Percentiles rank a stretch among this genome's conserved stretches.
These are phyloP conservation scores for Sminthurides bifidus DNA, from an alignment of 1,140 invertebrate species.

Conservation along the genomic window DNA sequence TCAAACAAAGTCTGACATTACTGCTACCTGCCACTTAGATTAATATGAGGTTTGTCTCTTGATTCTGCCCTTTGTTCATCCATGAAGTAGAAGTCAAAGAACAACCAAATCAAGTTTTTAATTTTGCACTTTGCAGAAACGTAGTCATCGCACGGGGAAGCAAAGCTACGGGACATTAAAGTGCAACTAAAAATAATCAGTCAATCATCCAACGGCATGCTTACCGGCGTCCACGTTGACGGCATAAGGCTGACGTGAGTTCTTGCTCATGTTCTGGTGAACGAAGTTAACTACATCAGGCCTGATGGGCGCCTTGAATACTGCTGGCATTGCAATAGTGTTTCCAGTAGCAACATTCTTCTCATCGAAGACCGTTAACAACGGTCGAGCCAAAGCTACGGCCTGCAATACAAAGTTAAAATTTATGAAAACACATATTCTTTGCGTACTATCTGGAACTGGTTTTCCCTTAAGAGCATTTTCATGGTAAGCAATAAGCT, in stretches of 20 bases:
- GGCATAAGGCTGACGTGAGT: slow-evolving; percentile 89
- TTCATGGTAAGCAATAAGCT: no score
- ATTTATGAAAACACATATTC: no score
- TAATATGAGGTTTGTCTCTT: no score
- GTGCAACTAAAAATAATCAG: no score
- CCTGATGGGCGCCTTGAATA: slow-evolving; percentile 94
- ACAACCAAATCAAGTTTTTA: slow-evolving; percentile 22
- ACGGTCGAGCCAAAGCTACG: slow-evolving; percentile 65
- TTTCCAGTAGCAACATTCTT: slow-evolving; percentile 74
- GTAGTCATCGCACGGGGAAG: slow-evolving; percentile 8
- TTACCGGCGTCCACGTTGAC: slow-evolving; percentile 95
- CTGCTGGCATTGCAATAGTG: slow-evolving; percentile 71
- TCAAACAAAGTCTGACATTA: neutral
- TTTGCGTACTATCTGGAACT: no score
- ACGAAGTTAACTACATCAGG: slow-evolving; percentile 97
- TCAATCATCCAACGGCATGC: no score
- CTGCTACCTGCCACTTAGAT: no score
- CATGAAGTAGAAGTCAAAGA: slow-evolving; percentile 24
- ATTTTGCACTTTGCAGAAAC: slow-evolving; percentile 28
- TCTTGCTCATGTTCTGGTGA: slow-evolving; percentile 90
- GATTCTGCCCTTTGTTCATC: slow-evolving; percentile 29
- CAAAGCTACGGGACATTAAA: slow-evolving; percentile 26
- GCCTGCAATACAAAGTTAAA: slow-evolving; percentile 24
- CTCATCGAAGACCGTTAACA: slow-evolving; percentile 82
- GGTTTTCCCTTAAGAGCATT: no score